Conservation (phyloP, 2,888 invertebrate genomes). For the Julus scandinavius region DNA sequence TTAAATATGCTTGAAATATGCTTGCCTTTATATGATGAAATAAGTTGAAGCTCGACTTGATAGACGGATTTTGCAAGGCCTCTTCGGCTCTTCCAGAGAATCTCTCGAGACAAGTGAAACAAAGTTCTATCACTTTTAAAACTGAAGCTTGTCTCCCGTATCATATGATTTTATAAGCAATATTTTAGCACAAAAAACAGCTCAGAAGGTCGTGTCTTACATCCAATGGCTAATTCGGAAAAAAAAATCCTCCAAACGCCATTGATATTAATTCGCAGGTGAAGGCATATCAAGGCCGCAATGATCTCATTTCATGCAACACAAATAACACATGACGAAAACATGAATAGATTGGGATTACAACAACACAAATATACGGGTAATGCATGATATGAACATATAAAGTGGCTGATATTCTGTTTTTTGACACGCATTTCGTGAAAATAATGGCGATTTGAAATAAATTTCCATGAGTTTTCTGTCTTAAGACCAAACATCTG, state of each 20-base stretch:
- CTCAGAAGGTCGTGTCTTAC: not conserved
- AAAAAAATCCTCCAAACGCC: not conserved
- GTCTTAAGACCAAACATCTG: no score
- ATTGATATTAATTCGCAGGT: not conserved
- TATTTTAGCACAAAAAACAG: not conserved
- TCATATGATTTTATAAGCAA: not conserved
- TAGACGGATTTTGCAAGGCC: not conserved
- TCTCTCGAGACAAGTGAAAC: not conserved
- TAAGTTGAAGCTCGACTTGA: not conserved
- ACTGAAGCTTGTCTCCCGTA: not conserved
- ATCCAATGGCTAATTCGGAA: not conserved
- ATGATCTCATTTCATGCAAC: not conserved
- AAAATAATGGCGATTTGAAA: no score
- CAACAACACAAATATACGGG: not conserved
- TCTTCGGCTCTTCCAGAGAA: not conserved
- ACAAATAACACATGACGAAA: not conserved
- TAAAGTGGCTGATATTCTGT: no score
- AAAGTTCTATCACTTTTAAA: not conserved
- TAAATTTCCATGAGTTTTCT: no score
- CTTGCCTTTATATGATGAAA: no score
- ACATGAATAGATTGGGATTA: not conserved
- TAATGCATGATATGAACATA: not conserved
- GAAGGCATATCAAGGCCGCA: not conserved
- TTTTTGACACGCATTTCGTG: no score
- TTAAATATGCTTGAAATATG: no score